Percentiles rank a stretch among this genome's conserved stretches.
These are phyloP conservation scores for Meiosimyza decipiens DNA, from an alignment of 2,888 invertebrate genomes.

Conservation along the genomic window DNA sequence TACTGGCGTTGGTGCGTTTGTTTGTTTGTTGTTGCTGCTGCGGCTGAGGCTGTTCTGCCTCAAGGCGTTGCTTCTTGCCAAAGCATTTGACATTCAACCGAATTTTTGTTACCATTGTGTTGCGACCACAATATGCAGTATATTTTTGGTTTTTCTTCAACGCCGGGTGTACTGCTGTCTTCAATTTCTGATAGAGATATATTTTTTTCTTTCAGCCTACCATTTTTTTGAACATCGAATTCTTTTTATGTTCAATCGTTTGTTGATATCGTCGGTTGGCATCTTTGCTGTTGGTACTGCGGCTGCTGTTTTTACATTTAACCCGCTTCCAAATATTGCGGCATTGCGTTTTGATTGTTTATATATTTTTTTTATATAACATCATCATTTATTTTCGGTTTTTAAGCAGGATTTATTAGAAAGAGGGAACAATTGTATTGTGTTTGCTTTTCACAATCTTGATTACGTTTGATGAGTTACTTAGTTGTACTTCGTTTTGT, in stretches of 20 bases:
- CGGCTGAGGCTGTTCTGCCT: background rate
- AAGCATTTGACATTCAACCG: too few relatives aligned
- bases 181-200: too few relatives aligned
- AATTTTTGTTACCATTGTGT: too few relatives aligned
- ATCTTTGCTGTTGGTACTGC: conserved; percentile 4
- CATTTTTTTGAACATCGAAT: background rate
- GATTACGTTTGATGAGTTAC: too few relatives aligned
- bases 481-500: too few relatives aligned
- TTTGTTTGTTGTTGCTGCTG: background rate
- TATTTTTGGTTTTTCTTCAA: too few relatives aligned
- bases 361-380: conserved; percentile 1
- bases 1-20: background rate
- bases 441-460: too few relatives aligned
- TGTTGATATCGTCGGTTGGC: conserved; percentile 20
- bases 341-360: background rate
- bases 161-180: too few relatives aligned
- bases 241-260: conserved; percentile 12
- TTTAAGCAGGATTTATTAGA: background rate
- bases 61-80: too few relatives aligned
- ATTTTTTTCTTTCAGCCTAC: background rate
- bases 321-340: conserved; percentile 11
- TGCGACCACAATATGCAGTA: too few relatives aligned
- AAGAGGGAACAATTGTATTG: too few relatives aligned
- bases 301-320: conserved; percentile 14
- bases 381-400: conserved; percentile 14